Evolutionary conservation across 2,113 vertebrate species (phyloP), one percentile per base, ranked within the genome.

Genomic region (Nothoprocta pentlandii): DNA sequence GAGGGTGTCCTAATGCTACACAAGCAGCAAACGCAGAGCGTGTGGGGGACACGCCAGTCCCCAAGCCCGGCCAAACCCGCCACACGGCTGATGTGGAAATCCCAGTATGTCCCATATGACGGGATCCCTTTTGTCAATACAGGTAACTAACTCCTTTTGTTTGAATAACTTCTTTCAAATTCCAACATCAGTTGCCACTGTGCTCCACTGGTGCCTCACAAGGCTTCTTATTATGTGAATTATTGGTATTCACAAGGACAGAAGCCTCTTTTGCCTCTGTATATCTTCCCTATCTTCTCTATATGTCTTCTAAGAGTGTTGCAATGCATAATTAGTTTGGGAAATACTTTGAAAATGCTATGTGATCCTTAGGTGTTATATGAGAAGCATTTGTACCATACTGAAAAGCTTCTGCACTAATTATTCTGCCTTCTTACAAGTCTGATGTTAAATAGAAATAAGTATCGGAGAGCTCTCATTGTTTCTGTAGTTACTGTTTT

Each of bases 71-170:
- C 98, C 93, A 98, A 98, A 93, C 97, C 98, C 1, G 98, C 98
- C 96, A 98, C 98, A 59, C 97, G 98, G 21, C 96, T 98, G 88
- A 98, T 98, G 98, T 99, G 98, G 98, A 98, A 98, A 95, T 99
- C 98, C 39, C 98, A 98, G 92, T 98, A 98, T 96, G 98, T 98
- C 80, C 98, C 98, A 34, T 98, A 99, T 92, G 98, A 98, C 91
- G 98, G 98, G 96, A 98, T 98, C 80, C 98, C 98, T 46, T 99
- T 99, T 97, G 97, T 98, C 90, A 99, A 98, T 96, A 97, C 98
- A 98, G 98, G 98, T 98, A 97, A 97, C 93, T 93, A 84, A 89
- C 86, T 94, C 73, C 58, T 68, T 94, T 96, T 93, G 16, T 78
- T 80, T 94, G 87, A 94, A 71, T 94, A 86, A 87, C 63, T 94